Evolutionary conservation across 30 jellyfish, hydroid and myxozoan genomes (phyloP).

Genomic region (Catostylus mosaicus): DNA sequence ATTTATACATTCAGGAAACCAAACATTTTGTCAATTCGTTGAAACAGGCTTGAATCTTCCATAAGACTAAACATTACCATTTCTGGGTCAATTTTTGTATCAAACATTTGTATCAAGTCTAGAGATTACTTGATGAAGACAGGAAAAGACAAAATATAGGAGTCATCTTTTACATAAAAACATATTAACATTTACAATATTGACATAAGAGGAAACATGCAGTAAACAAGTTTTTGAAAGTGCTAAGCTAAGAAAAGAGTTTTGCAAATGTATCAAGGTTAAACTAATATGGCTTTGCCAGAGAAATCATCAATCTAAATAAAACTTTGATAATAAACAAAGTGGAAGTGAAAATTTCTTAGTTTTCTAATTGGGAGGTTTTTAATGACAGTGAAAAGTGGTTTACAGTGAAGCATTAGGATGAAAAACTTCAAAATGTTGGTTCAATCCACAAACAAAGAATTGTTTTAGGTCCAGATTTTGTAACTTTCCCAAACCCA

Average conservation of each 20-base stretch:
- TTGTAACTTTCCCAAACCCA: too few species aligned
- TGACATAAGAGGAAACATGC: slow-evolving; percentile 23
- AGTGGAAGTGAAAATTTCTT: not conserved
- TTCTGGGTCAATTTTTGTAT: too few species aligned
- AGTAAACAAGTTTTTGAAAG: not conserved
- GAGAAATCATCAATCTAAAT: not conserved
- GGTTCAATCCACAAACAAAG: too few species aligned
- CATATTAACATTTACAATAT: slow-evolving; percentile 65
- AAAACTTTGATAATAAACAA: not conserved
- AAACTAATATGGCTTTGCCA: not conserved
- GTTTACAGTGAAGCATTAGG: too few species aligned
- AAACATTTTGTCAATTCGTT: too few species aligned
- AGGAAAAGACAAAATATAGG: not conserved
- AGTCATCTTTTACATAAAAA: slow-evolving; percentile 47
- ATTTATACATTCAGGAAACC: too few species aligned
- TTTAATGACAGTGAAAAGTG: too few species aligned
- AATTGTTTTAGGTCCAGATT: too few species aligned
- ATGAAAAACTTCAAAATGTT: too few species aligned
- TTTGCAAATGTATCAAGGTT: not conserved
- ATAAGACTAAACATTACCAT: too few species aligned
- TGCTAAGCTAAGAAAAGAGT: not conserved
- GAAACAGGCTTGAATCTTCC: too few species aligned
- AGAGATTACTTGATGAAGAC: not conserved
- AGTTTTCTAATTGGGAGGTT: too few species aligned
- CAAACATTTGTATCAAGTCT: not conserved